Conservation (phyloP, 2,888 invertebrate genomes). For the Epistrophe eligans region DNA sequence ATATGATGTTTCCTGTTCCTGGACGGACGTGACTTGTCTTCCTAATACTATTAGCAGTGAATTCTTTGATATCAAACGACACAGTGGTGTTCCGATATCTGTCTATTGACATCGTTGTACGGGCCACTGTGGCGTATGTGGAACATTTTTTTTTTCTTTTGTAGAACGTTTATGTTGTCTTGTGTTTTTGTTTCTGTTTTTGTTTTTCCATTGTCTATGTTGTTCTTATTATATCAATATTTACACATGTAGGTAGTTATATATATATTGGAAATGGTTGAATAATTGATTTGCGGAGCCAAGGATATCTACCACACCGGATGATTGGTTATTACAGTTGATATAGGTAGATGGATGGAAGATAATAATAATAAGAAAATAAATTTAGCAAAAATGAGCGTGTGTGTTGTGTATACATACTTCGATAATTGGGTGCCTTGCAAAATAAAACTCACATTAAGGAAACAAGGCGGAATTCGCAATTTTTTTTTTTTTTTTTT, state of each 20-base stretch:
- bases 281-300: slow-evolving; percentile 4
- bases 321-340: slow-evolving; percentile 15
- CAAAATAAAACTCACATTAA: slow-evolving; percentile 10
- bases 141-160: slow-evolving; percentile 11
- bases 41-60: slow-evolving; percentile 47
- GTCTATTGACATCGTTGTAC: background rate
- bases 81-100: slow-evolving; percentile 22
- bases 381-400: slow-evolving; percentile 21
- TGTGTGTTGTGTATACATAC: background rate
- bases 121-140: slow-evolving; percentile 46
- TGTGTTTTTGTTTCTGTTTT: background rate
- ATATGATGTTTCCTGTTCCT: slow-evolving; percentile 34
- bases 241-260: slow-evolving; percentile 18
- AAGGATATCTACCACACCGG: background rate
- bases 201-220: background rate
- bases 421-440: slow-evolving; percentile 13
- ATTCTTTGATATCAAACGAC: slow-evolving; percentile 36
- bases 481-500: background rate
- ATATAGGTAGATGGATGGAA: background rate
- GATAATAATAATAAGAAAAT: slow-evolving; percentile 18
- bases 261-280: slow-evolving; percentile 47
- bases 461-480: background rate
- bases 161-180: slow-evolving; percentile 8
- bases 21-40: slow-evolving; percentile 63
- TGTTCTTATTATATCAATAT: slow-evolving; percentile 44